A percentile compares a stretch with the other conserved stretches of the same genome.
Evolutionary conservation across 2,113 vertebrate species (phyloP).

Genomic region (Cynopterus brachyotis): DNA sequence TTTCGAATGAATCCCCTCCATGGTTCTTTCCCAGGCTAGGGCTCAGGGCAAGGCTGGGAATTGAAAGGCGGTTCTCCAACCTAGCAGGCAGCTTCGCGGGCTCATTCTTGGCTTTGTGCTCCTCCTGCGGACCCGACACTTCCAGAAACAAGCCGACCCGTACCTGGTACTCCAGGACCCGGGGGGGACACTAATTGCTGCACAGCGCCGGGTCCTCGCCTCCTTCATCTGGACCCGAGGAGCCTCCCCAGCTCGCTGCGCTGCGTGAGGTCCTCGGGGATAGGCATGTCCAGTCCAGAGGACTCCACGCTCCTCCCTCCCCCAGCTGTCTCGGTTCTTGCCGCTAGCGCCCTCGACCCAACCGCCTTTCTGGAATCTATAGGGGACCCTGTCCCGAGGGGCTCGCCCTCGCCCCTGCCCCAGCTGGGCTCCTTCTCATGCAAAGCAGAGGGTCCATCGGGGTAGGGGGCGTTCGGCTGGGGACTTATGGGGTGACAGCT

Average conservation of each 20-base stretch:
- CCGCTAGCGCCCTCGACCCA: not conserved
- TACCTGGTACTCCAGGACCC: not conserved
- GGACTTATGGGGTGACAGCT: constrained; percentile 53
- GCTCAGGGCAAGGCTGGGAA: too few relatives aligned
- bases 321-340: constrained; percentile 37
- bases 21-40: not conserved
- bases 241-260: not conserved
- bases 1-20: too few relatives aligned
- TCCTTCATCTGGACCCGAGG: not conserved
- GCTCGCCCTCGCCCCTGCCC: constrained; percentile 1
- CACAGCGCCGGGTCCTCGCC: not conserved
- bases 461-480: not conserved
- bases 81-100: not conserved
- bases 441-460: constrained; percentile 55
- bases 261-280: not conserved
- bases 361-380: constrained; percentile 60
- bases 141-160: not conserved
- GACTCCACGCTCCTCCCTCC: not conserved
- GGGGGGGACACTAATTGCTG: not conserved
- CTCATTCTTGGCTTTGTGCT: not conserved
- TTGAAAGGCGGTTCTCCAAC: not conserved
- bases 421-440: constrained; percentile 74
- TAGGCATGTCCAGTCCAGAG: not conserved
- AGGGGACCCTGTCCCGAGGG: constrained; percentile 39
- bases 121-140: not conserved